These are phyloP conservation scores for Parauchenoglanis punctatus DNA, from an alignment of 2,797 vertebrate species.

Conservation along the genomic window DNA sequence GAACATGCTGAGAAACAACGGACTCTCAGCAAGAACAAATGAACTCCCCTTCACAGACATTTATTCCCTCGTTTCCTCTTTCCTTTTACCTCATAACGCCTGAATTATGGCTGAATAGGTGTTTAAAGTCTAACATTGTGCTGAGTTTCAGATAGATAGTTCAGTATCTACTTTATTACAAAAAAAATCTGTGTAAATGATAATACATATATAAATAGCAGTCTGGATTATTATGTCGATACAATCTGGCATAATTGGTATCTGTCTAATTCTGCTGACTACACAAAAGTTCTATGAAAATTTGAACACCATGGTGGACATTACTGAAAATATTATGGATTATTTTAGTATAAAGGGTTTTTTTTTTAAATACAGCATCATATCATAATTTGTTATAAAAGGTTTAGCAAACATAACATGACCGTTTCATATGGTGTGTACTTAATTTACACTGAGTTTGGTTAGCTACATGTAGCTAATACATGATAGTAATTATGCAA, in stretches of 20 bases:
- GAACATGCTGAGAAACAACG: conserved; percentile 95
- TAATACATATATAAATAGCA: background rate
- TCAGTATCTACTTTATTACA: background rate
- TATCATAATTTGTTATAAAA: background rate
- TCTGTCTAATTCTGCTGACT: background rate
- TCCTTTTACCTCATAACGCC: background rate
- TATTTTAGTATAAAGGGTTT: background rate
- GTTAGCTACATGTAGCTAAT: background rate
- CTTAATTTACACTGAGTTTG: background rate
- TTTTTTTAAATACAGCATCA: background rate
- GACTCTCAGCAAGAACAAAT: conserved; percentile 94
- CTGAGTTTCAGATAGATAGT: background rate
- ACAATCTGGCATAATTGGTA: background rate
- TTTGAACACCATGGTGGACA: background rate
- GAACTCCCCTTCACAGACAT: conserved; percentile 17
- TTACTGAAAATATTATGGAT: background rate
- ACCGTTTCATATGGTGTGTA: background rate
- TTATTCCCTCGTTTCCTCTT: background rate
- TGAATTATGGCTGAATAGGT: background rate
- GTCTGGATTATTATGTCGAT: background rate
- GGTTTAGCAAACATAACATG: background rate
- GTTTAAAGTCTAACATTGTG: background rate
- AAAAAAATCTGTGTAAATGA: background rate
- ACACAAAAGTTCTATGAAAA: background rate
- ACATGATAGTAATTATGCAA: background rate